phyloP scores from a whole-genome alignment of 2,888 invertebrate species.

The Dexiosoma caninum region DNA sequence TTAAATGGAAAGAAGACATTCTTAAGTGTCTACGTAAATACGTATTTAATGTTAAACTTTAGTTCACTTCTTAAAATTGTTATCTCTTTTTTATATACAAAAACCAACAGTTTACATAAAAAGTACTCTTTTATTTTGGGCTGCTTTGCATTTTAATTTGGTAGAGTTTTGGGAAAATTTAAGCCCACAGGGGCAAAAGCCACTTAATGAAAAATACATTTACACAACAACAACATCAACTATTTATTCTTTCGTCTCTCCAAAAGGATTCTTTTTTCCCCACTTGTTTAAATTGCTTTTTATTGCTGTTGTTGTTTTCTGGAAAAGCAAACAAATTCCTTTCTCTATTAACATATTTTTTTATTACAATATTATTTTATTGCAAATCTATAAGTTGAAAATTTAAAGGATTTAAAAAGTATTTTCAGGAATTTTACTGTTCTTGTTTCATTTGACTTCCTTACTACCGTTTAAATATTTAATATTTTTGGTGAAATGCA shows the following conservation, averaged over 20 bases:
- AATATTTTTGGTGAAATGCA: slow-evolving; percentile 15
- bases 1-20: no score
- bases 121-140: background rate
- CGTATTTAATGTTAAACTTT: no score
- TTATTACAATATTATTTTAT: no score
- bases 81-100: background rate
- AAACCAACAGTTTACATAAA: background rate
- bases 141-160: background rate
- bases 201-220: slow-evolving; percentile 50
- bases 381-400: background rate
- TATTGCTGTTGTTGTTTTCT: no score
- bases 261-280: background rate
- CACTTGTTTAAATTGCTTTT: background rate
- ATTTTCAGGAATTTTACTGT: background rate
- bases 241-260: background rate
- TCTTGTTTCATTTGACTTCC: background rate
- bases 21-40: no score
- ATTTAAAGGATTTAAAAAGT: slow-evolving; percentile 25
- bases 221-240: background rate
- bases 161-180: background rate
- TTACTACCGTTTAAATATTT: background rate
- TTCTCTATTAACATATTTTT: no score
- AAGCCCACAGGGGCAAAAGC: slow-evolving; percentile 48
- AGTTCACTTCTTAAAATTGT: no score
- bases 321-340: no score